Percentiles rank a stretch among this genome's conserved stretches.
These are phyloP conservation scores for Rhadina sibilatrix DNA, from an alignment of 2,113 vertebrate species.

Conservation along the genomic window DNA sequence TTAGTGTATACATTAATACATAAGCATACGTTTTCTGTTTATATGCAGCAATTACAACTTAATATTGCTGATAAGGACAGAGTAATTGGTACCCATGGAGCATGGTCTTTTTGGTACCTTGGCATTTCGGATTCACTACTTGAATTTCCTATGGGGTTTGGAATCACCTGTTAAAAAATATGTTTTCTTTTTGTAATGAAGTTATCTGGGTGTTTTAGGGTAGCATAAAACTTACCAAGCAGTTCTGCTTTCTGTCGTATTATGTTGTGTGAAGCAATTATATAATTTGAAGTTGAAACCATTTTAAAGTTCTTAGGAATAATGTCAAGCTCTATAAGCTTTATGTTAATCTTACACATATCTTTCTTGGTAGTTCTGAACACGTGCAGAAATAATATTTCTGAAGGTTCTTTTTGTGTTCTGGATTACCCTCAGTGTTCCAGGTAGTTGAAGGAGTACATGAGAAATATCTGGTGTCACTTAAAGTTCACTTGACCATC, in stretches of 20 bases:
- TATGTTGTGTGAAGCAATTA: background rate
- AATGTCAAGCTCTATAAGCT: background rate
- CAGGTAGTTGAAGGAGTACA: background rate
- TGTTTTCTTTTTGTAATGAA: background rate
- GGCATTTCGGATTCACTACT: background rate
- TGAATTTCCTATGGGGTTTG: background rate
- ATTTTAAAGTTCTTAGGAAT: background rate
- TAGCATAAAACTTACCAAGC: background rate
- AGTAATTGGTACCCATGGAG: background rate
- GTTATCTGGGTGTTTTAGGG: background rate
- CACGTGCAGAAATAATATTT: background rate
- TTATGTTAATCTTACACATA: background rate
- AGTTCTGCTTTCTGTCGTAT: background rate
- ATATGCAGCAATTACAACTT: background rate
- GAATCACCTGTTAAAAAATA: background rate
- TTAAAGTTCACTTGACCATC: background rate
- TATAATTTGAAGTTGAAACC: background rate
- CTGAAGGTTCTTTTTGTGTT: background rate
- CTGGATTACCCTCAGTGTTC: background rate
- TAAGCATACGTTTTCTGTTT: background rate
- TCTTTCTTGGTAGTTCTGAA: background rate
- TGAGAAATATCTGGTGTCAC: background rate
- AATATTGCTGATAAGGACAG: background rate
- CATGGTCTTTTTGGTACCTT: background rate
- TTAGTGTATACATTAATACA: background rate